Conservation (phyloP, 2,797 vertebrate species). For the Squalus acanthias region DNA sequence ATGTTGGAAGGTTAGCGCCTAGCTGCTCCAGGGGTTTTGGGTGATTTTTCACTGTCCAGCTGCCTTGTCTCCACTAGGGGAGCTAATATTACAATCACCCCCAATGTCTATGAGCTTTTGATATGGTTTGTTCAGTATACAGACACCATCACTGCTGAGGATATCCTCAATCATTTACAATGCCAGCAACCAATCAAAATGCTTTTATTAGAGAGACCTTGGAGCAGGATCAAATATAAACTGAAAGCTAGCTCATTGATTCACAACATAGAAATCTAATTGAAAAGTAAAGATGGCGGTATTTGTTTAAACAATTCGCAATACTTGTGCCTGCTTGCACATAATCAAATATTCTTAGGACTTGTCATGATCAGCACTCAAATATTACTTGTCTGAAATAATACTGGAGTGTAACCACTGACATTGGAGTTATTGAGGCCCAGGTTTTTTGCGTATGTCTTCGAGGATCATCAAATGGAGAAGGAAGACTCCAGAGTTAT, state of each 20-base stretch:
- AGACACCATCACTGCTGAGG: neutral
- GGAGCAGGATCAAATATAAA: conserved; percentile 12
- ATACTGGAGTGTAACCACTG: neutral
- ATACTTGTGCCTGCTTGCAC: neutral
- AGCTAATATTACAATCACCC: neutral
- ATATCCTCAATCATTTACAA: neutral
- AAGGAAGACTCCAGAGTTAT: neutral
- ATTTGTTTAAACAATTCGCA: neutral
- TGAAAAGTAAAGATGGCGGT: conserved; percentile 12
- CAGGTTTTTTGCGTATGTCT: neutral
- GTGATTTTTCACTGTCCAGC: neutral
- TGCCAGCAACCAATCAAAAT: neutral
- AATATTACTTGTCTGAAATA: neutral
- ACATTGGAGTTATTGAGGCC: neutral
- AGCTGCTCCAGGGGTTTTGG: neutral
- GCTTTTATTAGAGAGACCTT: neutral
- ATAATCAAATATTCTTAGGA: neutral
- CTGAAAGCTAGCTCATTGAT: neutral
- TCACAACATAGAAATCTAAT: neutral
- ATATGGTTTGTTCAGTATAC: neutral
- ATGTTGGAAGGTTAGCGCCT: neutral
- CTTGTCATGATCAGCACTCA: neutral
- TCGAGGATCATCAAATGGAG: neutral
- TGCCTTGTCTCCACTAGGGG: neutral
- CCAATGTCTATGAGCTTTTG: neutral